Evolutionary conservation across 2,888 invertebrate species (phyloP).

Genomic region (Plagiodera versicolora): DNA sequence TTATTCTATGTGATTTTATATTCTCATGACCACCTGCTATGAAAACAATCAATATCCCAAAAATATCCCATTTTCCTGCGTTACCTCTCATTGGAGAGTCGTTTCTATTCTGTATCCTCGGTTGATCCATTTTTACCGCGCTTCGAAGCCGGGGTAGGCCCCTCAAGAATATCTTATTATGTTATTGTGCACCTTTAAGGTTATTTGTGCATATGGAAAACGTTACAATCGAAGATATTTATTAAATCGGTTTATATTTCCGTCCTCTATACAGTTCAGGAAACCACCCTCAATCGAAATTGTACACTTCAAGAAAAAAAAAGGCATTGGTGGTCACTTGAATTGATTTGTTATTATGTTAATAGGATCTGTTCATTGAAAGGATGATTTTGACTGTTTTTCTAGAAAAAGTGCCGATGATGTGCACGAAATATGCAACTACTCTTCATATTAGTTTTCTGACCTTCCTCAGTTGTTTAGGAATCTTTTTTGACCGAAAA

Average conservation of each 20-base stretch:
- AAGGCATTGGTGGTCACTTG: background rate
- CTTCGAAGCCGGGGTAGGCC: constrained; percentile 19
- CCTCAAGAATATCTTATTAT: constrained; percentile 49
- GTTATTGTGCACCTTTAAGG: constrained; percentile 49
- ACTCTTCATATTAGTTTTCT: too few species aligned
- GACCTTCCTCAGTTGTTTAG: too few species aligned
- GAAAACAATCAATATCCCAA: too few species aligned
- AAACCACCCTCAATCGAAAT: constrained; percentile 27
- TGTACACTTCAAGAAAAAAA: constrained; percentile 16
- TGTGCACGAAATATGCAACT: background rate
- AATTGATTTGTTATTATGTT: constrained; percentile 1
- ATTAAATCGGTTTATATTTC: constrained; percentile 28
- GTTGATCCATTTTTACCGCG: background rate
- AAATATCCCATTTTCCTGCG: background rate
- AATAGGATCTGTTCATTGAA: background rate
- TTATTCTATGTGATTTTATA: too few species aligned
- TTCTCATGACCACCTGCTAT: too few species aligned
- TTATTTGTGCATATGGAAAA: constrained; percentile 43
- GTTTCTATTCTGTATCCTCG: background rate
- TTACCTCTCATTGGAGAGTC: background rate
- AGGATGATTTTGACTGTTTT: background rate
- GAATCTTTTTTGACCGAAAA: too few species aligned
- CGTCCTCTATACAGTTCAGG: constrained; percentile 15
- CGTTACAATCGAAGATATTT: constrained; percentile 41
- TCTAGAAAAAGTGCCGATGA: too few species aligned